Conservation (phyloP, 2,797 vertebrate species). For the Sebastolobus altivelis region DNA sequence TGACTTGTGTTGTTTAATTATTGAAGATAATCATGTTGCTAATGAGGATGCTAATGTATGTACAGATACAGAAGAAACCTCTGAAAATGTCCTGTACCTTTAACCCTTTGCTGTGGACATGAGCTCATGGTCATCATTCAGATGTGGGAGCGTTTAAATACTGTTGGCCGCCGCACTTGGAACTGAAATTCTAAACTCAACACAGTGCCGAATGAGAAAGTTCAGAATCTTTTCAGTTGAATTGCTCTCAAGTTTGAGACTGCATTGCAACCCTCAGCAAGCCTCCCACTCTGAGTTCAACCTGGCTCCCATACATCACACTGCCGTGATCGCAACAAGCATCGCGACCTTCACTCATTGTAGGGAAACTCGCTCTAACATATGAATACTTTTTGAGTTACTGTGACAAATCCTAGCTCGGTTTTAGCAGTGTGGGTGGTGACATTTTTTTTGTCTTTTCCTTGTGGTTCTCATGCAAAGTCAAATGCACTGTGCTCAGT, state of each 20-base stretch:
- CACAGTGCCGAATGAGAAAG: neutral
- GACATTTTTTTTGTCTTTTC: neutral
- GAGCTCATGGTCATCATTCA: conserved; percentile 8
- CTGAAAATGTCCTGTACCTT: neutral
- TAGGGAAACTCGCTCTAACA: neutral
- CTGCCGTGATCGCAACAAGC: neutral
- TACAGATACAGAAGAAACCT: neutral
- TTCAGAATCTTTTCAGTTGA: neutral
- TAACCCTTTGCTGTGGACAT: neutral
- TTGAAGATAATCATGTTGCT: neutral
- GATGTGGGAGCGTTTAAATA: neutral
- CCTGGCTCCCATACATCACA: neutral
- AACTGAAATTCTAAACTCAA: conserved; percentile 3
- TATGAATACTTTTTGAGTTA: conserved; percentile 1
- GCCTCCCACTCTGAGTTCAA: conserved; percentile 13
- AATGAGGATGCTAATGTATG: neutral
- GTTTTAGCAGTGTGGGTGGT: conserved; percentile 9
- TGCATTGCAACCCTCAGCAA: neutral
- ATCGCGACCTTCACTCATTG: neutral
- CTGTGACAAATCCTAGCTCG: conserved; percentile 9
- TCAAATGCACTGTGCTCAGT: neutral
- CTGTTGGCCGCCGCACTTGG: neutral
- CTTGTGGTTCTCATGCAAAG: conserved; percentile 7
- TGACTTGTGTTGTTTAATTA: neutral
- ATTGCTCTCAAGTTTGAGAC: conserved; percentile 9